These are phyloP conservation scores for Monomorium pharaonis DNA, from an alignment of 1,140 invertebrate species.

Conservation along the genomic window DNA sequence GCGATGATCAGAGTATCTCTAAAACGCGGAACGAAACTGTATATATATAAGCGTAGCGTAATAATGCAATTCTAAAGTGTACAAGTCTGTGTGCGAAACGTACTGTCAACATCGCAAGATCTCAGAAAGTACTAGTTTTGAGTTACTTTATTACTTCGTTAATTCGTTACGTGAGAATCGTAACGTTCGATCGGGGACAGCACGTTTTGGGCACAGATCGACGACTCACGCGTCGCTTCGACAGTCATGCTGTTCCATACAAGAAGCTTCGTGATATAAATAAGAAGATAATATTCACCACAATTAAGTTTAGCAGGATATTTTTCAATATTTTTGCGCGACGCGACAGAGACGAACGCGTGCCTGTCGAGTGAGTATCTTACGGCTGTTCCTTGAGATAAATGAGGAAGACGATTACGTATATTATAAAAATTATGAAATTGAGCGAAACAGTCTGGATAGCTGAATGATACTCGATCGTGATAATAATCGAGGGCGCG, in stretches of 20 bases:
- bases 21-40: slow-evolving; percentile 50
- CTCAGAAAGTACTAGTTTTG: neutral
- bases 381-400: slow-evolving; percentile 33
- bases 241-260: slow-evolving; percentile 43
- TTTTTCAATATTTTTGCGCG: slow-evolving; percentile 57
- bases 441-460: neutral
- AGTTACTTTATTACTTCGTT: neutral
- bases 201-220: slow-evolving; percentile 12
- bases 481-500: slow-evolving; percentile 26
- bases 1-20: slow-evolving; percentile 33
- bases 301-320: slow-evolving; percentile 45
- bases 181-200: neutral
- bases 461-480: slow-evolving; percentile 37
- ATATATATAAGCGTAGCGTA: slow-evolving; percentile 62
- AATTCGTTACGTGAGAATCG: neutral
- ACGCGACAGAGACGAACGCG: slow-evolving; percentile 11
- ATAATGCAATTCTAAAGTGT: slow-evolving; percentile 61
- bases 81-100: slow-evolving; percentile 30
- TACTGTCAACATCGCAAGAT: slow-evolving; percentile 1
- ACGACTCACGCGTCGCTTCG: slow-evolving; percentile 37
- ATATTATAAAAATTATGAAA: slow-evolving; percentile 54
- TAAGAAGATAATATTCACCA: slow-evolving; percentile 45
- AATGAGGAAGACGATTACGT: slow-evolving; percentile 31
- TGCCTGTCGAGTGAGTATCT: slow-evolving; percentile 58
- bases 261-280: slow-evolving; percentile 44